Conservation (phyloP, 2,888 invertebrate species). For the Eristalis intricaria region DNA sequence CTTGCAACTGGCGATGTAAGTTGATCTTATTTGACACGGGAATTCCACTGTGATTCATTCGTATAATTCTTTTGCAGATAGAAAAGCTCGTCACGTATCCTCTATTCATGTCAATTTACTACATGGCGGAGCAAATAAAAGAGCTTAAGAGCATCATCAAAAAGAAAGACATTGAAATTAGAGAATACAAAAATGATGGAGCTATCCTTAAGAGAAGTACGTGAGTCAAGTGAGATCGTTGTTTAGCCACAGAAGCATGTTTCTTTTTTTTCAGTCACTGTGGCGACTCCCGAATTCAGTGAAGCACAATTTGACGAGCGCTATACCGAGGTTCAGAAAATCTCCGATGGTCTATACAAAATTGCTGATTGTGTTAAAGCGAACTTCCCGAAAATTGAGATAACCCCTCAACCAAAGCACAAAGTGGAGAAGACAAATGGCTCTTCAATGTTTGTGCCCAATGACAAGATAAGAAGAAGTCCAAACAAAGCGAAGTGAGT, state of each 20-base stretch:
- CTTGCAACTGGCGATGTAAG: constrained; percentile 51
- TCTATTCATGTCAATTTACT: constrained; percentile 72
- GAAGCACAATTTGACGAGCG: constrained; percentile 41
- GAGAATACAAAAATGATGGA: constrained; percentile 77
- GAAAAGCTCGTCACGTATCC: constrained; percentile 73
- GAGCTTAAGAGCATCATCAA: constrained; percentile 74
- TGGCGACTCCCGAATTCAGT: constrained; percentile 75
- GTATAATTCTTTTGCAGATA: constrained; percentile 72
- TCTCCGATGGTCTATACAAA: constrained; percentile 63
- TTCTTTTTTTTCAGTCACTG: constrained; percentile 73
- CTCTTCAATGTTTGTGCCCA: constrained; percentile 1
- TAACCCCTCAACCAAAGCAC: background rate
- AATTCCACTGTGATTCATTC: background rate
- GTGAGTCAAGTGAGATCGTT: background rate
- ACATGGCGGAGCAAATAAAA: constrained; percentile 72
- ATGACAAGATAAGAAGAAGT: constrained; percentile 39
- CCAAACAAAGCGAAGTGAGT: constrained; percentile 61
- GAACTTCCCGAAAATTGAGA: background rate
- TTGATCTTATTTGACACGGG: background rate
- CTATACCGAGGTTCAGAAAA: constrained; percentile 61
- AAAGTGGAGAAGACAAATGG: background rate
- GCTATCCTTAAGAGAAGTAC: constrained; percentile 76
- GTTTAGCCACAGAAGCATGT: background rate
- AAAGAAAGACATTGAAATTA: constrained; percentile 78
- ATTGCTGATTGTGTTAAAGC: constrained; percentile 50